Evolutionary conservation across 2,113 vertebrate species (phyloP).

Genomic region (Spea bombifrons): DNA sequence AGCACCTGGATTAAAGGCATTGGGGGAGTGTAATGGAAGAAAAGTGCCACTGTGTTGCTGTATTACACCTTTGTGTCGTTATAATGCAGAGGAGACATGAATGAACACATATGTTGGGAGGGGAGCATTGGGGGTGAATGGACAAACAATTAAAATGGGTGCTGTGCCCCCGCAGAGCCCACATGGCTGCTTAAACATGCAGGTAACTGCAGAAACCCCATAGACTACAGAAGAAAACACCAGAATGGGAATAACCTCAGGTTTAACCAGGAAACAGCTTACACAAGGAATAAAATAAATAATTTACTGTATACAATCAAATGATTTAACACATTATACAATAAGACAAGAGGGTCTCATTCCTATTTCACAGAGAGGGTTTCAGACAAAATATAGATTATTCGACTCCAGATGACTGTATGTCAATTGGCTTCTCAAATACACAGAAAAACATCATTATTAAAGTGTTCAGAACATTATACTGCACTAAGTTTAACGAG

Average conservation of each 20-base stretch:
- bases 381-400: background rate
- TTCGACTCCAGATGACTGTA: background rate
- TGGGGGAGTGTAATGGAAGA: no score
- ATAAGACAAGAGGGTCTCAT: background rate
- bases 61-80: no score
- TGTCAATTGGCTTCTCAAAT: background rate
- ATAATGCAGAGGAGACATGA: no score
- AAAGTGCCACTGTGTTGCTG: no score
- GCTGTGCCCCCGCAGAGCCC: rapidly evolving
- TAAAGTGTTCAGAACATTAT: background rate
- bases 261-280: background rate
- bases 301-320: background rate
- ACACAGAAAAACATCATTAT: background rate
- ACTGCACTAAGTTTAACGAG: no score
- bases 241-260: background rate
- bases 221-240: background rate
- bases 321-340: background rate
- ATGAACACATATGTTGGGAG: no score
- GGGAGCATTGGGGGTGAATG: background rate
- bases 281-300: background rate
- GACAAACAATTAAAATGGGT: background rate
- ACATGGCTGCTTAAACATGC: background rate
- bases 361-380: background rate
- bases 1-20: no score
- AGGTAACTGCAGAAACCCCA: background rate